Base-by-base conservation (phyloP, 2,113 vertebrate species). In the Oostethus manadensis region DNA sequence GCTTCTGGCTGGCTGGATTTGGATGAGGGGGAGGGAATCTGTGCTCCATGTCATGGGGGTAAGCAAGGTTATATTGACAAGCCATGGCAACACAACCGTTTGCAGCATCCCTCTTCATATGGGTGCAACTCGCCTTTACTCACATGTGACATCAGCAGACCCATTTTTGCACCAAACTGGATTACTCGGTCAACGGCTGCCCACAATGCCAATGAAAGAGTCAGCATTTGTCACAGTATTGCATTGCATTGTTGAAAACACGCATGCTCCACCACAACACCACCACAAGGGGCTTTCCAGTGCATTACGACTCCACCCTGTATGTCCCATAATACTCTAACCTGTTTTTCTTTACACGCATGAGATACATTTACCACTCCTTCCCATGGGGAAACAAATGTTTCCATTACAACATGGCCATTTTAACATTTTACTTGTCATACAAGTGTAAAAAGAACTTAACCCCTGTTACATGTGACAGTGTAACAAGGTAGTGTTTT, bases 41-140 rank as follows among this genome's bases (percentile, higher is more conserved):
- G 48, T 80, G 77, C 76, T 44, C 50, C 73, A 69, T 74, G 68
- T 79, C 55, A 63, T 73, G 71, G 71, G 66, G 77, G 73, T 75
- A 73, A 42, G 70, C 81, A 76, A 71, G 71, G 81, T 75, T 76
- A 79, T 84, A 73, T 84, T 47, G 60, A 65, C 46, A 47, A 76
- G 45, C 56, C 74, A 58, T 60, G 69, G 45, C 70, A 60, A 43
- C 67, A 49, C 23, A 72, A 46, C 49, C 45, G 62, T 77, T 63
- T 56, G 54, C 45, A 60, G 22, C 58, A 45, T 8, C 38, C 14
- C 54, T 56, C 40, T 51, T 47, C 48, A 62, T 56, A 40, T 35
- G 26, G 9, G 14, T 51, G 23, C 26, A 35, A 54, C 21, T 50
- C 48, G 13, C 21, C 13, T 21, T 50, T 13, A 22, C 51, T 11